Evolutionary conservation across 2,113 vertebrate genomes (phyloP), one percentile per base, ranked within the genome.

Genomic region (Sinosuthora webbiana): DNA sequence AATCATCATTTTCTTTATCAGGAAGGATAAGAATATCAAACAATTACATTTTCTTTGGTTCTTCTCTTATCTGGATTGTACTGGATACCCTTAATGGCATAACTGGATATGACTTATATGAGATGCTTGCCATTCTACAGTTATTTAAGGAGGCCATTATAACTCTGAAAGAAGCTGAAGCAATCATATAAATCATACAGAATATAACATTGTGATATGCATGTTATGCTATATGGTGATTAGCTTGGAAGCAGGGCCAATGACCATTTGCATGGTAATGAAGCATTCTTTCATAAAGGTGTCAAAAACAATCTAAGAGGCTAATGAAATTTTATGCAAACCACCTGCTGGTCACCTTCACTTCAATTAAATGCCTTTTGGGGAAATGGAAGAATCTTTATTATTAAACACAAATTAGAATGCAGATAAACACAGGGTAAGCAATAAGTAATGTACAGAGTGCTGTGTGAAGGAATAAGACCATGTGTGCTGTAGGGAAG

Each of bases 311-410:
- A 93, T 89, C 85, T 71, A 52, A 96, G 13, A 93, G 64, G 88
- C 83, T 97, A 96, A 96, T 94, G 93, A 93, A 94, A 94, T 94
- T 96, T 97, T 92, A 89, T 96, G 60, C 92, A 96, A 96, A 92
- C 85, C 83, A 93, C 92, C 92, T 96, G 86, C 79, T 94, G 76
- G 96, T 97, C 95, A 97, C 95, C 96, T 96, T 96, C 94, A 93
- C 71, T 95, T 95, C 76, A 90, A 35, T 90, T 94, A 93, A 92
- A 86, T 68, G 56, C 16, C 88, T 93, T 96, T 89, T 53, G 49
- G 41, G 56, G 27, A 93, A 94, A 87, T 75, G 30, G 49, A 69
- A 90, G 75, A 77, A 52, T 41, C 57, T 81, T 93, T 89, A 76
- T 52, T 85, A 74, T 88, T 94, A 93, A 95, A 74, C 35, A 89